A percentile compares a stretch with the other conserved stretches of the same genome.
These are phyloP conservation scores for Plusia festucae DNA, from an alignment of 2,888 invertebrate species.

Conservation along the genomic window DNA sequence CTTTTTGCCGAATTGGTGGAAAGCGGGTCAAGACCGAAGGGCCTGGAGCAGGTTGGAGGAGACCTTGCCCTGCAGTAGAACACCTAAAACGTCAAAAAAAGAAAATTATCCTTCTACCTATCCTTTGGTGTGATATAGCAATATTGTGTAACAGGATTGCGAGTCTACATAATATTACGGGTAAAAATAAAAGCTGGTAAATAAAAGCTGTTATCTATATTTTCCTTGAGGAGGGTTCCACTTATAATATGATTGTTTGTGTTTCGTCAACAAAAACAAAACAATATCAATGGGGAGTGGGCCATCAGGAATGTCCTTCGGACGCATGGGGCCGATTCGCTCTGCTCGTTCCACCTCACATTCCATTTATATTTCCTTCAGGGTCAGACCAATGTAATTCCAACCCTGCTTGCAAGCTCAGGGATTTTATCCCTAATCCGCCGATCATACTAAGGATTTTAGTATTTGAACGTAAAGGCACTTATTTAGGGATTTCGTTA, in stretches of 20 bases:
- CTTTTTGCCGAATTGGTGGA: no score
- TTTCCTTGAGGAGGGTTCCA: not conserved
- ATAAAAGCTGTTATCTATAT: not conserved
- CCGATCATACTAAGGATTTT: conserved; percentile 44
- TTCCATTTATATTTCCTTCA: conserved; percentile 45
- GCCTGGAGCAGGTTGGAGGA: no score
- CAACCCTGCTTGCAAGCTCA: conserved; percentile 48
- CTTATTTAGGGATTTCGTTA: conserved; percentile 49
- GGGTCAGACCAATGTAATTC: conserved; percentile 55
- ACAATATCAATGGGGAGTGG: conserved; percentile 13
- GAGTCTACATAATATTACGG: not conserved
- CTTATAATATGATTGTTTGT: conserved; percentile 3
- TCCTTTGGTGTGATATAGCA: not conserved
- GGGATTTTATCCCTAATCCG: conserved; percentile 54
- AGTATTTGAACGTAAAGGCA: conserved; percentile 26
- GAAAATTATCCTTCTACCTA: no score
- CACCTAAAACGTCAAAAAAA: no score
- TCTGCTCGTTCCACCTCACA: conserved; percentile 36
- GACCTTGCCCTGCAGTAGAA: no score
- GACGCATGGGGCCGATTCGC: conserved; percentile 53
- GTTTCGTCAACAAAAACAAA: conserved; percentile 8
- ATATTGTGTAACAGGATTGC: not conserved
- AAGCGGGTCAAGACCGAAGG: no score
- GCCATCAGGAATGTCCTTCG: conserved; percentile 18
- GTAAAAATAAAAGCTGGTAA: not conserved